Conservation (phyloP, 2,888 invertebrate species). For the Cephus pulcher region DNA sequence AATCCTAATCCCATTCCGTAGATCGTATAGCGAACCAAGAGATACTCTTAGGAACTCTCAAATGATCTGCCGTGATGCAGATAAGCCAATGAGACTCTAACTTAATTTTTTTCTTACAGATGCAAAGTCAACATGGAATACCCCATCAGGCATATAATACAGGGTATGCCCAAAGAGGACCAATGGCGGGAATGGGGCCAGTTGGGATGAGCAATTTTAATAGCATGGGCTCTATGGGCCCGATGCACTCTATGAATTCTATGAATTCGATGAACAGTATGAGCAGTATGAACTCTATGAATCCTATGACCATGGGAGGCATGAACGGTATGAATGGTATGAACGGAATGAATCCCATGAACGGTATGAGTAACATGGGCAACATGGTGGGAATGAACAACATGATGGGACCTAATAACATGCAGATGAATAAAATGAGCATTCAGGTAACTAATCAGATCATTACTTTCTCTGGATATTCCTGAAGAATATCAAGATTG, state of each 20-base stretch:
- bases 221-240: constrained; percentile 76
- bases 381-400: constrained; percentile 74
- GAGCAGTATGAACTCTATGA: constrained; percentile 72
- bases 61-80: not conserved
- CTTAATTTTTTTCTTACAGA: constrained; percentile 64
- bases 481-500: not conserved
- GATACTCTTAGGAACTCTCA: not conserved
- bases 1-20: not conserved
- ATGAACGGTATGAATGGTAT: constrained; percentile 69
- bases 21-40: not conserved
- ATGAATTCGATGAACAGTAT: constrained; percentile 74
- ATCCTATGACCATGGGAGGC: constrained; percentile 69
- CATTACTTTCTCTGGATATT: not conserved
- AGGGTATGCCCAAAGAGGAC: constrained; percentile 58
- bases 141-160: constrained; percentile 58
- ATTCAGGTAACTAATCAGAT: constrained; percentile 70
- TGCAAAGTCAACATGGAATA: constrained; percentile 74
- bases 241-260: constrained; percentile 70
- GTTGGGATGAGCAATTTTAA: constrained; percentile 76
- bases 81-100: not conserved
- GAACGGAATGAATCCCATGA: constrained; percentile 75
- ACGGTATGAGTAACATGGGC: constrained; percentile 65
- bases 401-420: constrained; percentile 69
- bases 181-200: constrained; percentile 72
- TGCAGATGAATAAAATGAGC: constrained; percentile 79